A percentile compares a stretch with the other conserved stretches of the same genome.
These are phyloP conservation scores for Nicator chloris DNA, from an alignment of 2,113 vertebrate species.

Conservation along the genomic window DNA sequence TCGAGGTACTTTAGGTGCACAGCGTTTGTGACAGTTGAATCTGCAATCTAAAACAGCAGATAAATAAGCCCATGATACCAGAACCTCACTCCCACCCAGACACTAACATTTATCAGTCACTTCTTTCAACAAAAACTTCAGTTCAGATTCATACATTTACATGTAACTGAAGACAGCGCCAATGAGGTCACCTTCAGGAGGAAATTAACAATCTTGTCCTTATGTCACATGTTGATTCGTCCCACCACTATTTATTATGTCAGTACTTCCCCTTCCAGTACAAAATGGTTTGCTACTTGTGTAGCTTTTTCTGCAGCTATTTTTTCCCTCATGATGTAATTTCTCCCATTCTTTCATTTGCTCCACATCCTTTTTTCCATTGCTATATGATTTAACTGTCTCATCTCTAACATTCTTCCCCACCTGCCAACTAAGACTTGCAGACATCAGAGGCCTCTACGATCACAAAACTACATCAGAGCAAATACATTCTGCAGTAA, in stretches of 20 bases:
- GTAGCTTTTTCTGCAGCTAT: not conserved
- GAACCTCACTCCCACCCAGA: not conserved
- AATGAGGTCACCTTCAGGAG: not conserved
- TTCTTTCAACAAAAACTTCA: not conserved
- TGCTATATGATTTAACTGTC: not conserved
- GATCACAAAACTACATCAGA: not conserved
- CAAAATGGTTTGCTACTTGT: not conserved
- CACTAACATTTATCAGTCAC: not conserved
- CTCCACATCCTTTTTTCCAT: conserved; percentile 5
- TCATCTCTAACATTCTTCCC: not conserved
- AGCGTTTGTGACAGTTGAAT: conserved; percentile 97
- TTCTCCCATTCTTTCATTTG: not conserved
- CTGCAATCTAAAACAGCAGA: conserved; percentile 84
- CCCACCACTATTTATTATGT: not conserved
- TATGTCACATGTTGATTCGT: not conserved
- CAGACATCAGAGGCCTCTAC: not conserved
- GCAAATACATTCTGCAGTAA: not conserved
- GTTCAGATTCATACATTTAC: not conserved
- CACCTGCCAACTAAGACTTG: not conserved
- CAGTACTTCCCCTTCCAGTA: conserved; percentile 5
- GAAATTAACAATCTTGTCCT: not conserved
- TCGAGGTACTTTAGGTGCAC: conserved; percentile 94
- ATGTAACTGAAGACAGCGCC: not conserved
- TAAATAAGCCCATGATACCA: not conserved
- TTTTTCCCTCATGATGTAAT: conserved; percentile 9